Evolutionary conservation across 2,797 vertebrate species (phyloP).

Genomic region (Taeniopygia guttata): DNA sequence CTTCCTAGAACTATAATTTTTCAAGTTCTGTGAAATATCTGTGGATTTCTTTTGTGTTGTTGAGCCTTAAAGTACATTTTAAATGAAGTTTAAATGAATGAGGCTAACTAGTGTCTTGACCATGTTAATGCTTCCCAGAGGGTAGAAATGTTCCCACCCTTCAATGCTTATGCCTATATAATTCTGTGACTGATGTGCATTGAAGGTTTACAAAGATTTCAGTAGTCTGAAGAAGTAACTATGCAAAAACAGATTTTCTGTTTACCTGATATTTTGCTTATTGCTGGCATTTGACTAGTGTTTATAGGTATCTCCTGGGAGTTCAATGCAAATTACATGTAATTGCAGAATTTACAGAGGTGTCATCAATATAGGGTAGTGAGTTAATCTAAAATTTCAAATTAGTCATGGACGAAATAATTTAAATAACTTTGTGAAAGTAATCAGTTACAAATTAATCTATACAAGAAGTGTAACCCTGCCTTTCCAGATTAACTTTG

Average conservation of each 20-base stretch:
- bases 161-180: neutral
- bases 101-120: neutral
- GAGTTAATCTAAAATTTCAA: neutral
- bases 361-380: neutral
- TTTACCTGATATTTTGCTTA: neutral
- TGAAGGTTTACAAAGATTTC: neutral
- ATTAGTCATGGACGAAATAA: neutral
- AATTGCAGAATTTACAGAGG: neutral
- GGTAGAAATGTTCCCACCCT: neutral
- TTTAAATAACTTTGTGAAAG: neutral
- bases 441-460: neutral
- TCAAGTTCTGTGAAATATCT: neutral
- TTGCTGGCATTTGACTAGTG: neutral
- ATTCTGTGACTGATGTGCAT: neutral
- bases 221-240: neutral
- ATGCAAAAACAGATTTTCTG: neutral
- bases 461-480: neutral
- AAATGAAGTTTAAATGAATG: neutral
- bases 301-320: neutral
- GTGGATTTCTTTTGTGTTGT: neutral
- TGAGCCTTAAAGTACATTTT: neutral
- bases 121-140: neutral
- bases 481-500: neutral
- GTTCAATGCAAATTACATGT: neutral
- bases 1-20: neutral